Evolutionary conservation across 2,888 invertebrate genomes (phyloP).

Genomic region (Coelogynopora nodosa): DNA sequence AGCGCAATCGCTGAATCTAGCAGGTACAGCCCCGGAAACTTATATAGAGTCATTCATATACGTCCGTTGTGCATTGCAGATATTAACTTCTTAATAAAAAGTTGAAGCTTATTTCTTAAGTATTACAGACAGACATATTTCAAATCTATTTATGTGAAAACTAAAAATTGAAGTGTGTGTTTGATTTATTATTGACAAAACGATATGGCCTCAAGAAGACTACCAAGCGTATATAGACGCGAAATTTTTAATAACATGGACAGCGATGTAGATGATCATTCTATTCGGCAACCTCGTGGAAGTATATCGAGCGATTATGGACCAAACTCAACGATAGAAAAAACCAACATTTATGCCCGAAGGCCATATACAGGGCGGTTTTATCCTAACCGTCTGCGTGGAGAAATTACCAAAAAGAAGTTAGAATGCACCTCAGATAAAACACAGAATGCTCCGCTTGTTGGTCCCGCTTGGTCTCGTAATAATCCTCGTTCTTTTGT

Average conservation of each 20-base stretch:
- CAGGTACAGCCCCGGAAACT: not conserved
- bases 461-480: constrained; percentile 5
- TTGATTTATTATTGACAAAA: no score
- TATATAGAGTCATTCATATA: constrained; percentile 9
- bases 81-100: not conserved
- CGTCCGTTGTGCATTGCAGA: not conserved
- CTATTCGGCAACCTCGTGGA: not conserved
- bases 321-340: not conserved
- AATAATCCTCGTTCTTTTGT: not conserved
- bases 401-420: constrained; percentile 11
- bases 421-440: not conserved
- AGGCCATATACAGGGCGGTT: not conserved
- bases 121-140: no score
- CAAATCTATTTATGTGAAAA: no score
- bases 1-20: not conserved
- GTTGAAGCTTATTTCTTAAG: no score
- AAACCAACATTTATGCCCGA: not conserved
- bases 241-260: no score
- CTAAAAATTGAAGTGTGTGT: no score
- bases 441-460: not conserved
- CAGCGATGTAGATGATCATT: no score
- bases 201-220: no score
- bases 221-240: no score
- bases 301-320: not conserved
- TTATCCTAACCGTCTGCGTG: not conserved